phyloP scores from a whole-genome alignment of 2,888 invertebrate genomes.

The Clostera curtula region DNA sequence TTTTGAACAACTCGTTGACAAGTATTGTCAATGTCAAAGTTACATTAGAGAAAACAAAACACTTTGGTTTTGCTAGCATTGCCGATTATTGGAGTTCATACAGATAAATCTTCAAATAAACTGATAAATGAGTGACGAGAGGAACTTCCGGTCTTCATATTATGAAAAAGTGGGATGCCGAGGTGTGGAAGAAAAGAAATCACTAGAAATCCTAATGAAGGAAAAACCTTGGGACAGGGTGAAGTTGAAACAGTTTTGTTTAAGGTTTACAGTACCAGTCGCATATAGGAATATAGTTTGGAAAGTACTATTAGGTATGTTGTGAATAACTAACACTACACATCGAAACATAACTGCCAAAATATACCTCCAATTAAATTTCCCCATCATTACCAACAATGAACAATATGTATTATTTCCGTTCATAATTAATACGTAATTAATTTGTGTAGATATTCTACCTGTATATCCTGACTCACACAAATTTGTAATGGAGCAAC shows the following conservation, averaged over 20 bases:
- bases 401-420: no score
- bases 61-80: no score
- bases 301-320: constrained; percentile 87
- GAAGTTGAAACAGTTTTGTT: constrained; percentile 89
- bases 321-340: neutral
- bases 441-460: constrained; percentile 75
- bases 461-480: constrained; percentile 86
- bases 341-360: no score
- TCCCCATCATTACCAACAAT: no score
- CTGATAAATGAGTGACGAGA: constrained; percentile 75
- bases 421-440: no score
- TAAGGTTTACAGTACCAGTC: constrained; percentile 88
- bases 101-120: neutral
- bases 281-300: constrained; percentile 87
- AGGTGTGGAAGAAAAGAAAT: constrained; percentile 93
- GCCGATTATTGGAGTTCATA: no score
- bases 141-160: constrained; percentile 88
- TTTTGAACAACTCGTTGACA: no score
- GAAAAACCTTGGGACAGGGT: constrained; percentile 87
- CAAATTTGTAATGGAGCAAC: constrained; percentile 82
- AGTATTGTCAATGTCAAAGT: no score
- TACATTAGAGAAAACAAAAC: no score
- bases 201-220: constrained; percentile 89
- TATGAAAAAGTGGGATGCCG: constrained; percentile 93
- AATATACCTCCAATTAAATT: no score